A percentile compares a stretch with the other conserved stretches of the same genome.
phyloP scores from a whole-genome alignment of 2,113 vertebrate species.

The Uria aalge region DNA sequence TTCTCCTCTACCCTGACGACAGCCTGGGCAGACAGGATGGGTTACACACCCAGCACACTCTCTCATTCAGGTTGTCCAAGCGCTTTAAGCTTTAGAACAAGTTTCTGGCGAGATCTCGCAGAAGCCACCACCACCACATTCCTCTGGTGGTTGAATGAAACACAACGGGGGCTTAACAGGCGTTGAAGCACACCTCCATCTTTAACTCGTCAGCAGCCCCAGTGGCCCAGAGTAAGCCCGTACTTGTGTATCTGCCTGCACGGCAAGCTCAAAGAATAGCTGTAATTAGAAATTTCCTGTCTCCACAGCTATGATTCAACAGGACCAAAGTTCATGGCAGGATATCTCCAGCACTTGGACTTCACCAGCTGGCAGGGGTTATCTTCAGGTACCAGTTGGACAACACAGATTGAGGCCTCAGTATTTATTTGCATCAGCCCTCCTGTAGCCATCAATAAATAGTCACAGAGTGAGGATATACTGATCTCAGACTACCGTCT shows the following conservation, averaged over 20 bases:
- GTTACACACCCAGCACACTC: background rate
- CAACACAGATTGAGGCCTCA: background rate
- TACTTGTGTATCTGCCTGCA: background rate
- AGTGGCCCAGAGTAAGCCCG: background rate
- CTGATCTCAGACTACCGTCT: background rate
- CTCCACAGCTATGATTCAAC: background rate
- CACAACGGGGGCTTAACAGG: background rate
- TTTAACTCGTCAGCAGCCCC: background rate
- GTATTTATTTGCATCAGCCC: accelerated
- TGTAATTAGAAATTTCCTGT: background rate
- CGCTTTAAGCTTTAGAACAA: background rate
- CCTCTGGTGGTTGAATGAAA: background rate
- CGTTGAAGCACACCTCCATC: accelerated
- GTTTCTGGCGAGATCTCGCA: background rate
- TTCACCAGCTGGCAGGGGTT: background rate
- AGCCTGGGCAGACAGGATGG: background rate
- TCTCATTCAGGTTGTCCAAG: background rate
- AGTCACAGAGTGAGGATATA: accelerated
- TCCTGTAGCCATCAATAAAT: background rate
- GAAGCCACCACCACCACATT: background rate
- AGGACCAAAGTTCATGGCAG: background rate
- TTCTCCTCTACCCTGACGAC: background rate
- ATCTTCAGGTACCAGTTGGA: background rate
- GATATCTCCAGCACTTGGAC: background rate
- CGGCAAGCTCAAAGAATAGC: background rate